Evolutionary conservation across 2,797 vertebrate genomes (phyloP).

Genomic region (Phaenicophaeus curvirostris): DNA sequence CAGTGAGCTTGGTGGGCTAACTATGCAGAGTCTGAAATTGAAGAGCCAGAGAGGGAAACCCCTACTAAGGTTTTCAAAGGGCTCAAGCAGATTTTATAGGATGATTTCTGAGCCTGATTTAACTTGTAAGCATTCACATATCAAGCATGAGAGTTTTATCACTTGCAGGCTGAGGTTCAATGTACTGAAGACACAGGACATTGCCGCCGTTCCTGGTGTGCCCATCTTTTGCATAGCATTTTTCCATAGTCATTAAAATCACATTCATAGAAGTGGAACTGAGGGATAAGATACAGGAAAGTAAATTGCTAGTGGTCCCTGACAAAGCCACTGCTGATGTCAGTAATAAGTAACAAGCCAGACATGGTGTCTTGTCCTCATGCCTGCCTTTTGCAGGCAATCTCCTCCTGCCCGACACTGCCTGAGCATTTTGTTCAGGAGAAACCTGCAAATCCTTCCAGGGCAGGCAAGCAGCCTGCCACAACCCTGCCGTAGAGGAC

Average conservation of each 20-base stretch:
- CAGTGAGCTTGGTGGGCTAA: neutral
- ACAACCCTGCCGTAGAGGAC: neutral
- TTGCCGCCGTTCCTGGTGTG: accelerated
- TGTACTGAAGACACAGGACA: neutral
- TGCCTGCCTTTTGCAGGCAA: neutral
- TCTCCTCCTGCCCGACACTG: neutral
- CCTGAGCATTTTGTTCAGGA: neutral
- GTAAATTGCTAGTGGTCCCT: neutral
- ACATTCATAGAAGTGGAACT: neutral
- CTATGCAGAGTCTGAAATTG: neutral
- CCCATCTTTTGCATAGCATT: neutral
- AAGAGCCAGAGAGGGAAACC: neutral
- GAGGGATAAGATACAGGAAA: neutral
- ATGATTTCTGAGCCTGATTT: neutral
- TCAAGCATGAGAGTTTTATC: neutral
- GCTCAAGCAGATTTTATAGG: neutral
- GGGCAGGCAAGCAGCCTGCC: neutral
- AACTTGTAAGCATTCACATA: neutral
- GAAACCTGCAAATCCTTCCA: neutral
- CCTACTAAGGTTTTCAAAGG: neutral
- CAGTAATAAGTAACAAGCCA: neutral
- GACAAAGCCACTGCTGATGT: neutral
- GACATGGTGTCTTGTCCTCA: neutral
- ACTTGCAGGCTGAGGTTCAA: neutral
- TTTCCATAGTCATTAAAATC: neutral